Evolutionary conservation across 2,113 vertebrate genomes (phyloP).

Genomic region (Chunga burmeisteri): DNA sequence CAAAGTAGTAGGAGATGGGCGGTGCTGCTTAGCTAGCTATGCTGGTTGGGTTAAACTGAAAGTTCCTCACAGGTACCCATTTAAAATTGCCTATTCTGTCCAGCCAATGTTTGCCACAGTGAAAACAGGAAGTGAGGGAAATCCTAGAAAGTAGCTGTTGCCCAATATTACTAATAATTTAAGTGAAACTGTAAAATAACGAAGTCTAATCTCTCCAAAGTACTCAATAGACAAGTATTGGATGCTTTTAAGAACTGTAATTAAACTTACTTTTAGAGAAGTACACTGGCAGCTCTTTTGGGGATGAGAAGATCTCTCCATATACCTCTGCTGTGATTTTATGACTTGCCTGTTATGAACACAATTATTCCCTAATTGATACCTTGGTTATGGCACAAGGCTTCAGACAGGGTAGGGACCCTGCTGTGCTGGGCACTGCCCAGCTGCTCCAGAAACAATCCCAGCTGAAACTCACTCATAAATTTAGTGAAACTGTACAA

Average conservation of each 20-base stretch:
- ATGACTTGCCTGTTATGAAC: neutral
- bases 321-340: neutral
- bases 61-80: neutral
- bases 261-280: neutral
- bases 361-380: neutral
- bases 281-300: neutral
- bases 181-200: neutral
- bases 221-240: neutral
- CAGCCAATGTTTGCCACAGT: neutral
- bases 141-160: neutral
- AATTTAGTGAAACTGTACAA: neutral
- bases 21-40: neutral
- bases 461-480: neutral
- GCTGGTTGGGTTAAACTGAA: neutral
- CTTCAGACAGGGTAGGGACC: neutral
- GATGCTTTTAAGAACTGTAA: neutral
- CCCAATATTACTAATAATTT: neutral
- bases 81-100: neutral
- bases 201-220: neutral
- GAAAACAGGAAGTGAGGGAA: neutral
- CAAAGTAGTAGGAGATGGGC: neutral
- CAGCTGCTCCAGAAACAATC: neutral
- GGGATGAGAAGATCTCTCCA: neutral
- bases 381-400: neutral
- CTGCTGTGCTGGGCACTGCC: neutral